phyloP scores from a whole-genome alignment of 2,888 invertebrate genomes.

The Hyposoter dolosus region DNA sequence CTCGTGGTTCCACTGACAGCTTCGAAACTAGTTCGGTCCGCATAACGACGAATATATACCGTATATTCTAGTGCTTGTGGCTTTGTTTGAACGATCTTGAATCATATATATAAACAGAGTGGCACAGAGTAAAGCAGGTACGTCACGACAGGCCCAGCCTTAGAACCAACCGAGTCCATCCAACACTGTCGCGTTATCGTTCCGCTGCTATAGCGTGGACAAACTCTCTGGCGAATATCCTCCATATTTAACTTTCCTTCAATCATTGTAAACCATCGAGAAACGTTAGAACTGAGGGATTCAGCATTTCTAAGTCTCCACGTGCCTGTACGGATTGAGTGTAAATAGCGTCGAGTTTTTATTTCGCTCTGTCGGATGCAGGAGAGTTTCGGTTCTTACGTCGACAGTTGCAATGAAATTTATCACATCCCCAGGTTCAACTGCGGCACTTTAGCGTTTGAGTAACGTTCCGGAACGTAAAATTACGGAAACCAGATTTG shows the following conservation, averaged over 20 bases:
- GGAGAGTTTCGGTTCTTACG: conserved; percentile 4
- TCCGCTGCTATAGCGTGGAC: conserved; percentile 14
- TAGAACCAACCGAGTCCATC: conserved; percentile 22
- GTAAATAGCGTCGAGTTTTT: conserved; percentile 9
- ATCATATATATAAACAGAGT: conserved; percentile 22
- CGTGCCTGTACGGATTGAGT: conserved; percentile 19
- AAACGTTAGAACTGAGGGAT: conserved; percentile 28
- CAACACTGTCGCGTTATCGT: conserved; percentile 46
- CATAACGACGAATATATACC: conserved; percentile 41
- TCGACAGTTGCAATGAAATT: conserved; percentile 1
- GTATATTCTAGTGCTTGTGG: conserved; percentile 45
- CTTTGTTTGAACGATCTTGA: conserved; percentile 48
- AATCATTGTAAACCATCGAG: conserved; percentile 74
- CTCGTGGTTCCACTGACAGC: conserved; percentile 58
- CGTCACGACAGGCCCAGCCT: conserved; percentile 22
- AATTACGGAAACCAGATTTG: neutral
- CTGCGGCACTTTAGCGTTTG: neutral
- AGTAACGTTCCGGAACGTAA: neutral
- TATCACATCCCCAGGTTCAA: neutral
- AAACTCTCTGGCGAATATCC: conserved; percentile 61
- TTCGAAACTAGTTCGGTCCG: conserved; percentile 59
- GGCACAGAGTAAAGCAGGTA: conserved; percentile 12
- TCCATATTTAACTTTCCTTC: conserved; percentile 77
- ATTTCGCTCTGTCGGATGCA: conserved; percentile 24
- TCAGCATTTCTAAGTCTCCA: conserved; percentile 16